Conservation (phyloP, 2,888 invertebrate genomes). For the Lepeophtheirus nordmannii region DNA sequence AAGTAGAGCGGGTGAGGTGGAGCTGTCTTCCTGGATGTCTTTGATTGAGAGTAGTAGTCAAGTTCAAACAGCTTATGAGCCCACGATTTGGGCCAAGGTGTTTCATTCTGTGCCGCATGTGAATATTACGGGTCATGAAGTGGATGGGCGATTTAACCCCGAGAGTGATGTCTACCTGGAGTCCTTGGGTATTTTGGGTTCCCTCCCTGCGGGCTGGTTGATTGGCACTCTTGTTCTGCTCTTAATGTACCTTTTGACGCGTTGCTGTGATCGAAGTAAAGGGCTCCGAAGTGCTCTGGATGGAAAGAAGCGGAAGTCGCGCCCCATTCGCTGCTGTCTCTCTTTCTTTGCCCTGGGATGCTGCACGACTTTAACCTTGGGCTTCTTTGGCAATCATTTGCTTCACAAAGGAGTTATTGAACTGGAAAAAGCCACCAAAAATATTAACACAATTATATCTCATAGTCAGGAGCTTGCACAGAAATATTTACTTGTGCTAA, state of each 20-base stretch:
- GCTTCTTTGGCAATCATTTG: conserved; percentile 85
- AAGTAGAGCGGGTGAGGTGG: no score
- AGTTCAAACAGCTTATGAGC: conserved; percentile 33
- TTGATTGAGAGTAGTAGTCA: conserved; percentile 11
- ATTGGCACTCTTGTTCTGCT: conserved; percentile 74
- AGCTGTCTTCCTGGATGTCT: conserved; percentile 7
- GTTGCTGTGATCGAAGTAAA: conserved; percentile 60
- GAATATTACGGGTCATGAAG: conserved; percentile 41
- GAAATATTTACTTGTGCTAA: conserved; percentile 7
- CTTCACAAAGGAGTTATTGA: conserved; percentile 75
- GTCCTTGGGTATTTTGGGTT: conserved; percentile 82
- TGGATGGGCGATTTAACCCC: conserved; percentile 45
- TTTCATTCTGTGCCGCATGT: conserved; percentile 41
- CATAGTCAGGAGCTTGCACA: conserved; percentile 11
- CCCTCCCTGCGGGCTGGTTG: conserved; percentile 72
- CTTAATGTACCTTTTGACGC: conserved; percentile 76
- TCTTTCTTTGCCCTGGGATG: conserved; percentile 26
- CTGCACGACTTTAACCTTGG: conserved; percentile 67
- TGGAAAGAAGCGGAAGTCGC: conserved; percentile 38
- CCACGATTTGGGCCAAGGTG: conserved; percentile 37
- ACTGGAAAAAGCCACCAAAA: conserved; percentile 59
- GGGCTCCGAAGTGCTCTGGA: conserved; percentile 47
- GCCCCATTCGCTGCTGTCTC: conserved; percentile 24
- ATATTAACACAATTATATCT: conserved; percentile 46
- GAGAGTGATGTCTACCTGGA: conserved; percentile 67